Conservation (phyloP, 2,797 vertebrate species). For the Bryconaethiops microstoma region DNA sequence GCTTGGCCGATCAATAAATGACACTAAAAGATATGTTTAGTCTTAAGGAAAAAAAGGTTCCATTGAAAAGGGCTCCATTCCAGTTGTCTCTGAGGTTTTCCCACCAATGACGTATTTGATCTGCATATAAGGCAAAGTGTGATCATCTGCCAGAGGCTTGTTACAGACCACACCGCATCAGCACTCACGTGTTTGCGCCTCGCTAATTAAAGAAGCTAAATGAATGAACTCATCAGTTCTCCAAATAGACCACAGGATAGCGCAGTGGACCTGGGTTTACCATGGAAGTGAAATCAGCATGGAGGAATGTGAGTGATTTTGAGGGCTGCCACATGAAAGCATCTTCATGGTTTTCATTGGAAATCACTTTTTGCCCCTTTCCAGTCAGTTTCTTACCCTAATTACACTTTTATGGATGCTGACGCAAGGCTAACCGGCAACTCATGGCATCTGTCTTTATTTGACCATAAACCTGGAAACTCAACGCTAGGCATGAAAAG, state of each 20-base stretch:
- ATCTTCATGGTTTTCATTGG: conserved; percentile 62
- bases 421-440: conserved; percentile 55
- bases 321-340: conserved; percentile 73
- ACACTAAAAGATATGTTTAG: neutral
- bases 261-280: conserved; percentile 37
- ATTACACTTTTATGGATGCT: conserved; percentile 62
- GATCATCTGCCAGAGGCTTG: neutral
- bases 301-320: conserved; percentile 66
- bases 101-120: conserved; percentile 19
- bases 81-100: conserved; percentile 10
- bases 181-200: conserved; percentile 18
- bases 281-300: conserved; percentile 71
- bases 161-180: conserved; percentile 7
- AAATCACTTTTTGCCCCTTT: conserved; percentile 44
- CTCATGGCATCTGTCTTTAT: conserved; percentile 52
- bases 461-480: conserved; percentile 8
- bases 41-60: neutral
- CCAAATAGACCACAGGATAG: conserved; percentile 53
- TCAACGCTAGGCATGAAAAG: neutral
- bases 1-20: no score
- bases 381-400: conserved; percentile 50
- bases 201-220: conserved; percentile 61
- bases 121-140: neutral
- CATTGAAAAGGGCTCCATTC: neutral
- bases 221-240: conserved; percentile 57